Base-by-base conservation (phyloP, 2,797 vertebrate genomes). In the Esox lucius region DNA sequence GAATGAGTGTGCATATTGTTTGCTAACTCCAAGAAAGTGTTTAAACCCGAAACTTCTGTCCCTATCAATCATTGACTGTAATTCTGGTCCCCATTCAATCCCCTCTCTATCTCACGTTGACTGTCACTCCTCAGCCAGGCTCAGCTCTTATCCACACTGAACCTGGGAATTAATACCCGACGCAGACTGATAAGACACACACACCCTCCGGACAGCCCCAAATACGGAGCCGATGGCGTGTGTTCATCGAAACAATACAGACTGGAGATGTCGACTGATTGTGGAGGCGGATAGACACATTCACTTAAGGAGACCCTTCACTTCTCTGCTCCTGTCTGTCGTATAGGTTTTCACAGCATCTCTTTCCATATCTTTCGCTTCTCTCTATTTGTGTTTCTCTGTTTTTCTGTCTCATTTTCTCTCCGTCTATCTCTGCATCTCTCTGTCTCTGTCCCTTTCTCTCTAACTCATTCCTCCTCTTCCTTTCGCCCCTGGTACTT, bases 131-230 rank as follows among this genome's bases (percentile, higher is more conserved):
- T 0, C 72, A 33, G 59, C 59, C 22, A 75, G 11, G 19, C 71
- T 67, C 72, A 5, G 1, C 33, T 19, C 78, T 80, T 75, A 75
- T 85, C 80, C 76, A 75, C 72, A 76, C 78, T 75, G 81, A 4
- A 48, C 75, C 79, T 2, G 4, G 72, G 82, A 73, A 85, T 84
- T 78, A 78, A 82, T 78, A 71, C 61, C 65, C 70, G 53, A 22
- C 19, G 53, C 46, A 24, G 39, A 59, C 69, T 64, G 81, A 84
- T 78, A 68, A 75, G 73, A 81, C 0, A 35, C 15, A 68, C 15
- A 68, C 74, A 62, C 33, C 72, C 46, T 31, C 39, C 5, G n/a
- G 49, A 64, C 31, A 69, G 13, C 62, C 76, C 56, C 26, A 59
- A 19, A 71, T 26, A 69, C 26, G 26, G 24, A 56, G 53, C 53